A percentile compares a stretch with the other conserved stretches of the same genome.
phyloP scores from a whole-genome alignment of 2,797 vertebrate genomes.

The Harpagifer antarcticus region DNA sequence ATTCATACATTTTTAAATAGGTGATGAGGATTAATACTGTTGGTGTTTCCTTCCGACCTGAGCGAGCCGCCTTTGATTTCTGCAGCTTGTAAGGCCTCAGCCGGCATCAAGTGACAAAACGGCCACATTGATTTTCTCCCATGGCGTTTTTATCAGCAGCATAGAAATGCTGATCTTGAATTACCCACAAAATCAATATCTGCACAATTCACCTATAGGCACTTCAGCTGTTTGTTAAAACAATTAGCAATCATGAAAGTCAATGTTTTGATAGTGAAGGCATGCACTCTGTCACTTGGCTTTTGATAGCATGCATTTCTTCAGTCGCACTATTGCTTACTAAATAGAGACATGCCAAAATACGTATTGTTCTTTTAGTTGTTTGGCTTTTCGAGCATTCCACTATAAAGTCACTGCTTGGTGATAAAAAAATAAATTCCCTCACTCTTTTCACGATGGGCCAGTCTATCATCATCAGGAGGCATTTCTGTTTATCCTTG shows the following conservation, averaged over 20 bases:
- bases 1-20: slow-evolving; percentile 37
- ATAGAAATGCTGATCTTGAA: slow-evolving; percentile 74
- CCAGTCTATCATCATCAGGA: slow-evolving; percentile 34
- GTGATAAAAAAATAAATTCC: slow-evolving; percentile 29
- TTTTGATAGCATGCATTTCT: not conserved
- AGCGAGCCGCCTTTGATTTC: slow-evolving; percentile 68
- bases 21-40: slow-evolving; percentile 45
- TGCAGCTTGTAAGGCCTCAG: slow-evolving; percentile 64
- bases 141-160: slow-evolving; percentile 66
- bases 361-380: not conserved
- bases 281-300: not conserved
- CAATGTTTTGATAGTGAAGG: slow-evolving; percentile 15
- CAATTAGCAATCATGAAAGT: slow-evolving; percentile 55
- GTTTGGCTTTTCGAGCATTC: not conserved
- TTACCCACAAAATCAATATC: slow-evolving; percentile 65
- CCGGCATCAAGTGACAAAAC: slow-evolving; percentile 59
- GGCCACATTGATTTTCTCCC: slow-evolving; percentile 76
- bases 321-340: slow-evolving; percentile 7
- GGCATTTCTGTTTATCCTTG: slow-evolving; percentile 24
- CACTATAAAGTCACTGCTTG: slow-evolving; percentile 1
- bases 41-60: slow-evolving; percentile 46
- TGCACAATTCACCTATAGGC: slow-evolving; percentile 55
- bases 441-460: slow-evolving; percentile 5
- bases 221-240: slow-evolving; percentile 53
- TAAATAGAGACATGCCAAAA: not conserved